phyloP scores from a whole-genome alignment of 2,888 invertebrate genomes.

The Hymenopus coronatus region DNA sequence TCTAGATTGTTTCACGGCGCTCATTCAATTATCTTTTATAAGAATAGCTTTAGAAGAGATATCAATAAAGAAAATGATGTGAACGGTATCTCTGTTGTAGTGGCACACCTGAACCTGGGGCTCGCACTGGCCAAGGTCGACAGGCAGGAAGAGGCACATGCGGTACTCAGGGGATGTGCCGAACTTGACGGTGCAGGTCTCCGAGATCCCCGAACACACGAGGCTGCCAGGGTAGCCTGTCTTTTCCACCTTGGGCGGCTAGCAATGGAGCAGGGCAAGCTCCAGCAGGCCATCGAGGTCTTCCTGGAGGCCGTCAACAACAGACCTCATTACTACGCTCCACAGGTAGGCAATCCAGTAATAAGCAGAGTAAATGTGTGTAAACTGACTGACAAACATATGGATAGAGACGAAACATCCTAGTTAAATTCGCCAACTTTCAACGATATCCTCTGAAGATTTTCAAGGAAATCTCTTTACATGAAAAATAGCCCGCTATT shows the following conservation, averaged over 20 bases:
- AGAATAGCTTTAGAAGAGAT: no score
- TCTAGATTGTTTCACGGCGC: no score
- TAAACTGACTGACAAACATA: no score
- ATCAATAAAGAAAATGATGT: not conserved
- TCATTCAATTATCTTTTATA: no score
- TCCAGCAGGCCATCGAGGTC: constrained; percentile 46
- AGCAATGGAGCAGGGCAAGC: constrained; percentile 43
- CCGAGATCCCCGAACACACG: constrained; percentile 52
- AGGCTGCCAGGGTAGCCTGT: constrained; percentile 50
- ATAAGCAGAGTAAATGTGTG: no score
- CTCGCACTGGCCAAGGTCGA: constrained; percentile 46
- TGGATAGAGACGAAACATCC: no score
- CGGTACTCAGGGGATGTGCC: constrained; percentile 49
- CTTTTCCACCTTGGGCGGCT: constrained; percentile 49
- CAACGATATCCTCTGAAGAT: no score
- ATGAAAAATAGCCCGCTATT: no score
- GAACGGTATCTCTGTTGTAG: constrained; percentile 37
- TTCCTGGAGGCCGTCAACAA: constrained; percentile 48
- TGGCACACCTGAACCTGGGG: constrained; percentile 53
- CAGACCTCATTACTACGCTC: constrained; percentile 44
- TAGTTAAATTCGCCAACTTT: no score
- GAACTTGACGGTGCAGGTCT: constrained; percentile 49
- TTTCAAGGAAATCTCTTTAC: no score
- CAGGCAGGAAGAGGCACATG: constrained; percentile 45
- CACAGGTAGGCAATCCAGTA: constrained; percentile 39